Base-by-base conservation (phyloP, 2,797 vertebrate genomes). In the Petrocephalus schoutedeni region DNA sequence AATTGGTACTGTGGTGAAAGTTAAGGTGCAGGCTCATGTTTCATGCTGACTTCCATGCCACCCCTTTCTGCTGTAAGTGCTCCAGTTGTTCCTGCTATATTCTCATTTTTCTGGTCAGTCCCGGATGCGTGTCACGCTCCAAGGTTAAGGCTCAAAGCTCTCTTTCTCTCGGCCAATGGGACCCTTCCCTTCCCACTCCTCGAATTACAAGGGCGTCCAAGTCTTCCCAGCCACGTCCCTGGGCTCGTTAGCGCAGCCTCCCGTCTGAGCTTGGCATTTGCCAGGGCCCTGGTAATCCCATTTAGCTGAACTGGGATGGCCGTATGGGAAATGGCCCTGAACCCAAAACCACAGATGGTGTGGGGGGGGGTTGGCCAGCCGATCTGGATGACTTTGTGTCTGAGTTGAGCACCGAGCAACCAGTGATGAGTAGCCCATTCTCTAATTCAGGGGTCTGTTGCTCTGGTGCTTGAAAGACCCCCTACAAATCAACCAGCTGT, bases 241-340 rank as follows among this genome's bases (percentile, higher is more conserved):
- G 83, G 83, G 51, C 54, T 14, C 12, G 14, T 85, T 53, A 16
- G 53, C 77, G 3, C 45, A 49, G 19, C 45, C 77, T 82, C 32
- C 16, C 36, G 51, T 41, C 41, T 59, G 53, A 36, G 57, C 45
- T 3, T 45, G 41, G 45, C 4, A 4, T 54, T 56, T 59, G 56
- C 87, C 57, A 61, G 8, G 80, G 21, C 10, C 56, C 74, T 74
- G 74, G 36, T 64, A 84, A 84, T 53, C 87, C 77, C 77, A 84
- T 84, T 83, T 83, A 51, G 9, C 10, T 2, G 45, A 28, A 87
- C 61, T 45, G 3, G 7, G 56, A 16, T 1, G 28, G 36, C 0
- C 10, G 36, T 51, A 14, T 77, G 54, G 77, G 87, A 83, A 53
- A 82, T 51, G 36, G 45, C 41, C 54, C 49, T 36, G n/a, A 49